These are phyloP conservation scores for Euura lappo DNA, from an alignment of 1,140 invertebrate genomes.

Conservation along the genomic window DNA sequence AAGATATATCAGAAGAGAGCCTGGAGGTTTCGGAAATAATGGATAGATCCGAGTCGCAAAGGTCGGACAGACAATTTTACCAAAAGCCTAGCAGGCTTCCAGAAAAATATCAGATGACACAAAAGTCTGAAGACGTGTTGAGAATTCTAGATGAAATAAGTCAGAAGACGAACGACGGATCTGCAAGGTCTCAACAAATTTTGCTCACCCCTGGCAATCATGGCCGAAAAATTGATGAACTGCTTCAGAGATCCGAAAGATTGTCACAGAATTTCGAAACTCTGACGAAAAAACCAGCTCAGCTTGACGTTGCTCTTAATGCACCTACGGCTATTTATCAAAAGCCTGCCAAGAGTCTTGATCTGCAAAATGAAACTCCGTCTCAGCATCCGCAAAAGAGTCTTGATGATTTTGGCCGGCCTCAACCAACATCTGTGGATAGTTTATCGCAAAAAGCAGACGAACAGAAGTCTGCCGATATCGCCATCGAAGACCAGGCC, in stretches of 20 bases:
- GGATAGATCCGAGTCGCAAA: conserved; percentile 39
- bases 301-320: background rate
- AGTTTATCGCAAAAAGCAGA: background rate
- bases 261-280: conserved; percentile 16
- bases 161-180: conserved; percentile 28
- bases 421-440: background rate
- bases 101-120: conserved; percentile 42
- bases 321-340: background rate
- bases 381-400: background rate
- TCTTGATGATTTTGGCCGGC: background rate
- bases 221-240: background rate
- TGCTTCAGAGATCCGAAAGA: conserved; percentile 20
- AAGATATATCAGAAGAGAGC: conserved; percentile 58
- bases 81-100: conserved; percentile 35
- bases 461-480: background rate
- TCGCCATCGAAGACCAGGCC: too few species aligned
- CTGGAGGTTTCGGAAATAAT: conserved; percentile 56
- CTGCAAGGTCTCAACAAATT: background rate
- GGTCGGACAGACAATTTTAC: conserved; percentile 23
- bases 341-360: background rate
- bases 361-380: background rate
- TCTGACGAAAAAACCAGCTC: background rate
- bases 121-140: conserved; percentile 44
- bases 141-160: conserved; percentile 49
- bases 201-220: background rate